Conservation (phyloP, 2,888 invertebrate genomes). For the Platycheirus albimanus region DNA sequence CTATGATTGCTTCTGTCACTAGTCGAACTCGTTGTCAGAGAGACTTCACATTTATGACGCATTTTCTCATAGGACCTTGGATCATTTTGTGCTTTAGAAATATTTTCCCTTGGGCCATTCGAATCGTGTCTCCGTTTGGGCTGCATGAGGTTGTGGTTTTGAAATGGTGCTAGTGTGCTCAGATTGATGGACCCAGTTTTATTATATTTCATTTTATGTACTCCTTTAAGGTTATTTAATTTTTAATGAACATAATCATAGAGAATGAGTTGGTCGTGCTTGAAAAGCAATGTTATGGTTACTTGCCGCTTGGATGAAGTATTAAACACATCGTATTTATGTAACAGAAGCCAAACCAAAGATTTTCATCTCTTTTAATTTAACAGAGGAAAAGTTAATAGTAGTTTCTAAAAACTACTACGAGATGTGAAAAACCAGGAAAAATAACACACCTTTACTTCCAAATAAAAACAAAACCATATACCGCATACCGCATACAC, state of each 20-base stretch:
- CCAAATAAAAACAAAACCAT: no score
- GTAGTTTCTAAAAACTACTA: no score
- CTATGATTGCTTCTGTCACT: conserved; percentile 47
- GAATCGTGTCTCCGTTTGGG: conserved; percentile 16
- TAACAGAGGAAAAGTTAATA: not conserved
- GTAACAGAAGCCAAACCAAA: not conserved
- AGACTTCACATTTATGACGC: conserved; percentile 71
- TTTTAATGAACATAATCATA: conserved; percentile 49
- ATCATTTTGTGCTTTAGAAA: conserved; percentile 35
- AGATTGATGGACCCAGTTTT: conserved; percentile 17
- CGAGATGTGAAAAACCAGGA: no score
- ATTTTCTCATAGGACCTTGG: conserved; percentile 70
- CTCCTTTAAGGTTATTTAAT: conserved; percentile 53
- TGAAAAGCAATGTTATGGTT: conserved; percentile 32
- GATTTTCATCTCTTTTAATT: not conserved
- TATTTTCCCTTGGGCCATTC: conserved; percentile 55
- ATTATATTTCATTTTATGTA: conserved; percentile 31
- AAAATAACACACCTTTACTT: no score
- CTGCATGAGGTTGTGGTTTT: conserved; percentile 34
- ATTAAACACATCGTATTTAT: not conserved
- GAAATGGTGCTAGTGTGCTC: not conserved
- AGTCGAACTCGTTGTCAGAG: conserved; percentile 37
- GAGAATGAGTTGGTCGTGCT: conserved; percentile 19
- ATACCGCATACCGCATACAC: no score
- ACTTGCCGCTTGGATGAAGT: conserved; percentile 39